Evolutionary conservation across 2,888 invertebrate species (phyloP).

Genomic region (Sarcophaga variegata): DNA sequence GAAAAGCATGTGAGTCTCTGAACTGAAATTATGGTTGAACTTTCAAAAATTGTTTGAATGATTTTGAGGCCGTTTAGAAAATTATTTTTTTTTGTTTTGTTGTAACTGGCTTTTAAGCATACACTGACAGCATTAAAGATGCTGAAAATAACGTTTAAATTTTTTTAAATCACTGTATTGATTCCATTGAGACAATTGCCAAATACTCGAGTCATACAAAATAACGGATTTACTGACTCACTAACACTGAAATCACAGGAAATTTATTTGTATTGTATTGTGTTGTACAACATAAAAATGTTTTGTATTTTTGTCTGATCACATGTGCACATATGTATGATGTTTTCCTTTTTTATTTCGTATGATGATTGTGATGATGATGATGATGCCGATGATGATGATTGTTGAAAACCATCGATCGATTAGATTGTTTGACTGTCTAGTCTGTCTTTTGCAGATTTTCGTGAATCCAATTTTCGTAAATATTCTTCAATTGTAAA

Average conservation of each 20-base stretch:
- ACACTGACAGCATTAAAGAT: slow-evolving; percentile 8
- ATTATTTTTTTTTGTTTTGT: slow-evolving; percentile 9
- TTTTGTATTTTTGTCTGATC: background rate
- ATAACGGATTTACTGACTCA: slow-evolving; percentile 17
- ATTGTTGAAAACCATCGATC: slow-evolving; percentile 52
- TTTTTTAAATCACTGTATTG: slow-evolving; percentile 55
- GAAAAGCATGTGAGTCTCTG: no score
- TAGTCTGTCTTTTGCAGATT: background rate
- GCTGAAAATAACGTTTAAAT: background rate
- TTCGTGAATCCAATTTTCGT: slow-evolving; percentile 33
- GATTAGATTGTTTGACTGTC: slow-evolving; percentile 51
- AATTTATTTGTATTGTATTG: slow-evolving; percentile 25
- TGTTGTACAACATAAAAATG: slow-evolving; percentile 34
- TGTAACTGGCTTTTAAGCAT: slow-evolving; percentile 21
- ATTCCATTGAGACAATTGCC: slow-evolving; percentile 65
- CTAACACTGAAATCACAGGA: slow-evolving; percentile 14
- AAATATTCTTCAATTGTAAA: slow-evolving; percentile 42
- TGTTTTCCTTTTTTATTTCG: slow-evolving; percentile 27
- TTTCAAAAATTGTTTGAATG: background rate
- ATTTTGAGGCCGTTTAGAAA: slow-evolving; percentile 17
- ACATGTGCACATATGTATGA: slow-evolving; percentile 22
- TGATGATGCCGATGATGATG: slow-evolving; percentile 14
- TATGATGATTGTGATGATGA: background rate
- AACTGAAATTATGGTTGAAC: no score
- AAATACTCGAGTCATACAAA: slow-evolving; percentile 43